Conservation (phyloP, 2,888 invertebrate species). For the Cactoblastis cactorum region DNA sequence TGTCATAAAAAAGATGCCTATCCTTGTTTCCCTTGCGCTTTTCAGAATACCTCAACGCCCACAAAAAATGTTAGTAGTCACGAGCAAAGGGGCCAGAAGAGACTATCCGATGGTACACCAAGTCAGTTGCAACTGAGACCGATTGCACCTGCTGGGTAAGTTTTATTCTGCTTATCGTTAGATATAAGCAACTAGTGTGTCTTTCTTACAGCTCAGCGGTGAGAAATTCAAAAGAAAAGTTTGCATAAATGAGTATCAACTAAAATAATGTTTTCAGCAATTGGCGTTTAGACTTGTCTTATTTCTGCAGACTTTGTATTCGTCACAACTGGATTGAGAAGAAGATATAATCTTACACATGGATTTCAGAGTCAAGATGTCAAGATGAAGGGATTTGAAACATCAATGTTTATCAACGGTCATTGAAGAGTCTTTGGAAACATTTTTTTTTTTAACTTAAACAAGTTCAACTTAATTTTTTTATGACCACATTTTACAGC, state of each 20-base stretch:
- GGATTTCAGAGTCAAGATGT: background rate
- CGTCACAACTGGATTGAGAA: background rate
- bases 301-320: constrained; percentile 12
- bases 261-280: background rate
- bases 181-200: background rate
- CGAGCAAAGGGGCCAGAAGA: constrained; percentile 63
- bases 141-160: constrained; percentile 72
- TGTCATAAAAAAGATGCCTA: too few relatives aligned
- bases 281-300: constrained; percentile 11
- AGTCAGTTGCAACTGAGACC: constrained; percentile 67
- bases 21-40: constrained; percentile 19
- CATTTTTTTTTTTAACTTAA: background rate
- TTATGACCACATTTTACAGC: background rate
- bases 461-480: background rate
- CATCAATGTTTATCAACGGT: background rate
- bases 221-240: background rate
- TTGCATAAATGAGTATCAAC: constrained; percentile 8
- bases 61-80: constrained; percentile 53
- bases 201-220: background rate
- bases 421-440: background rate
- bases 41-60: constrained; percentile 55
- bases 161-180: constrained; percentile 11
- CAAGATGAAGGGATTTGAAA: background rate
- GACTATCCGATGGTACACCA: constrained; percentile 68
- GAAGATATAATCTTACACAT: background rate